These are phyloP conservation scores for Sylvicapra grimmia DNA, from an alignment of 2,113 vertebrate genomes.

Conservation along the genomic window DNA sequence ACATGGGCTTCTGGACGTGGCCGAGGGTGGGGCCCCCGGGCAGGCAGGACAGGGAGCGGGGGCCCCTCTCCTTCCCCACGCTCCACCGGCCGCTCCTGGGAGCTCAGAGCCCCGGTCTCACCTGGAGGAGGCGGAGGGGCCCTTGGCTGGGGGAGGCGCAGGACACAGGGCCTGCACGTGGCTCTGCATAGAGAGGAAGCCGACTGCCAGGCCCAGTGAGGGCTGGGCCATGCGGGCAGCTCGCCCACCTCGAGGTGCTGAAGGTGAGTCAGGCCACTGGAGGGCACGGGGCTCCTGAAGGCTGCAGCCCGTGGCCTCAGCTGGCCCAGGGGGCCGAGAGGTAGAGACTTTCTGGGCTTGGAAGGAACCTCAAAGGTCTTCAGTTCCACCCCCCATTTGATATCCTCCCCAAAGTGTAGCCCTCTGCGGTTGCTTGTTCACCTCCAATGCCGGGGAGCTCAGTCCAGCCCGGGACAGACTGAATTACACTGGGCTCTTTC, in stretches of 20 bases:
- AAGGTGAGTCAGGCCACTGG: not conserved
- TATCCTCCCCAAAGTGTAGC: not conserved
- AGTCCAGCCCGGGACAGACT: not conserved
- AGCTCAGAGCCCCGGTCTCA: not conserved
- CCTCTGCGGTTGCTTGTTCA: not conserved
- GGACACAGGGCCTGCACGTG: rapidly evolving
- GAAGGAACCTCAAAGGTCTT: not conserved
- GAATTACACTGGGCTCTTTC: not conserved
- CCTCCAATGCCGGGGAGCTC: not conserved
- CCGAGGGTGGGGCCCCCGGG: not conserved
- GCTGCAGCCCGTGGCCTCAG: not conserved
- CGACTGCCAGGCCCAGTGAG: not conserved
- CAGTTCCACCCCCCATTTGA: not conserved
- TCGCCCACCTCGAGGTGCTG: not conserved
- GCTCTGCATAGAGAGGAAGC: not conserved
- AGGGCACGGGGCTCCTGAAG: not conserved
- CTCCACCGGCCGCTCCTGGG: not conserved
- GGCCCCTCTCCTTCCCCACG: not conserved
- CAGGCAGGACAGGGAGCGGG: no score
- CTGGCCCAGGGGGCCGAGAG: not conserved
- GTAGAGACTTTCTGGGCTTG: not conserved
- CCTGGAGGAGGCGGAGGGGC: not conserved
- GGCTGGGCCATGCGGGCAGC: not conserved
- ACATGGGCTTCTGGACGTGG: not conserved
- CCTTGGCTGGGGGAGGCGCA: not conserved